A percentile compares a stretch with the other conserved stretches of the same genome.
Conservation (phyloP, 2,888 invertebrate species). For the Malthinus flaveolus region DNA sequence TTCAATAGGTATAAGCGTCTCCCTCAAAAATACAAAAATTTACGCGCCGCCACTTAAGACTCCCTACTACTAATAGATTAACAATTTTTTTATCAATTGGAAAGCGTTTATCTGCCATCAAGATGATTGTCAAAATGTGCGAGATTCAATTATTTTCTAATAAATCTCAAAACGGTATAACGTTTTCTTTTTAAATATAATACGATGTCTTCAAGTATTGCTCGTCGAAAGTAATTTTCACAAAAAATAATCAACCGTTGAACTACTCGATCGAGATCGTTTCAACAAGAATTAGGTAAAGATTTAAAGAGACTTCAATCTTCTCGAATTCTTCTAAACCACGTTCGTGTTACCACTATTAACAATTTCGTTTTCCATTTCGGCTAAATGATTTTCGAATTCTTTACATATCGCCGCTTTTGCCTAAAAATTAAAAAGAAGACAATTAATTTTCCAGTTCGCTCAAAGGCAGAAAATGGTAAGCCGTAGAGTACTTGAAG, state of each 20-base stretch:
- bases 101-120: constrained; percentile 16
- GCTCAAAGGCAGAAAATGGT: too few species aligned
- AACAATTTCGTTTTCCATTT: constrained; percentile 47
- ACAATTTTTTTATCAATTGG: constrained; percentile 15
- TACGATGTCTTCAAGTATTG: constrained; percentile 9
- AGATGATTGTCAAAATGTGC: constrained; percentile 30
- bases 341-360: constrained; percentile 10
- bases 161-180: constrained; percentile 20
- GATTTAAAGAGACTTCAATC: constrained; percentile 5
- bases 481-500: too few species aligned
- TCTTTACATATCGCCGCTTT: constrained; percentile 51
- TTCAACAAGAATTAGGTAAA: constrained; percentile 15
- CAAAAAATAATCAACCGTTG: constrained; percentile 7
- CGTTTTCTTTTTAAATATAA: background rate
- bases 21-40: background rate
- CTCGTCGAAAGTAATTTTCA: constrained; percentile 9
- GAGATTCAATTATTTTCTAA: constrained; percentile 17
- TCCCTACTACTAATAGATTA: constrained; percentile 17
- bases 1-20: background rate
- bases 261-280: constrained; percentile 11
- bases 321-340: background rate
- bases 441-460: background rate
- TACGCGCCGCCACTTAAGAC: background rate
- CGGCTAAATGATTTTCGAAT: constrained; percentile 52
- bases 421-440: constrained; percentile 42